These are phyloP conservation scores for Gisinianus flammeolus DNA, from an alignment of 2,888 invertebrate species.

Conservation along the genomic window DNA sequence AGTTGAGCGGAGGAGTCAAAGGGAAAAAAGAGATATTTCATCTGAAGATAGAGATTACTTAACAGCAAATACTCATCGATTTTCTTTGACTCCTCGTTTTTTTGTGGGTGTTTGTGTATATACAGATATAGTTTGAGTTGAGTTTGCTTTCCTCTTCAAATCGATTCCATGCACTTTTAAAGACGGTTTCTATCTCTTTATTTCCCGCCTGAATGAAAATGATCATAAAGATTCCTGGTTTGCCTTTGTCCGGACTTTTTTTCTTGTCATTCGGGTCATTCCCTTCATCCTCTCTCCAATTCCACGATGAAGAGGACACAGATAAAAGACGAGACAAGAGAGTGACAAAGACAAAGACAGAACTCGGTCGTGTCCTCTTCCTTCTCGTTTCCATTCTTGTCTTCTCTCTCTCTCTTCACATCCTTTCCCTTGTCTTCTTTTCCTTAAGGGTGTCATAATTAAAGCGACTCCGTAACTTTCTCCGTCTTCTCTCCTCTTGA, in stretches of 20 bases:
- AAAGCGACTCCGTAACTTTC: not conserved
- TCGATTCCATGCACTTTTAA: constrained; percentile 43
- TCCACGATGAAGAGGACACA: not conserved
- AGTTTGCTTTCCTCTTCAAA: no score
- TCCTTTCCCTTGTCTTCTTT: constrained; percentile 14
- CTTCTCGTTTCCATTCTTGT: not conserved
- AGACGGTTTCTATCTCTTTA: constrained; percentile 17
- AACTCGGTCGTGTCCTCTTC: not conserved
- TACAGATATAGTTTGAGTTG: no score
- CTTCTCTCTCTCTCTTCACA: not conserved
- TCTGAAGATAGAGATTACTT: constrained; percentile 36
- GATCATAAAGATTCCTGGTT: constrained; percentile 28
- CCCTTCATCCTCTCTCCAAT: no score
- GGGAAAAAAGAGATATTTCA: constrained; percentile 35
- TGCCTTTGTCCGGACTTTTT: not conserved
- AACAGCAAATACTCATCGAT: constrained; percentile 38
- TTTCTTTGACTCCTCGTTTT: constrained; percentile 21
- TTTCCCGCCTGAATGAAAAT: not conserved
- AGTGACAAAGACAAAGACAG: not conserved
- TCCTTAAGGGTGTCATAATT: constrained; percentile 31
- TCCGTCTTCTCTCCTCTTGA: not conserved
- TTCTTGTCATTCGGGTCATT: not conserved
- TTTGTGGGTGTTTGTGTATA: no score
- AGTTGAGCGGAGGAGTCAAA: constrained; percentile 7
- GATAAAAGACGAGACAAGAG: not conserved